Evolutionary conservation across 2,113 vertebrate genomes (phyloP).

Genomic region (Phrynosoma blainvillii): DNA sequence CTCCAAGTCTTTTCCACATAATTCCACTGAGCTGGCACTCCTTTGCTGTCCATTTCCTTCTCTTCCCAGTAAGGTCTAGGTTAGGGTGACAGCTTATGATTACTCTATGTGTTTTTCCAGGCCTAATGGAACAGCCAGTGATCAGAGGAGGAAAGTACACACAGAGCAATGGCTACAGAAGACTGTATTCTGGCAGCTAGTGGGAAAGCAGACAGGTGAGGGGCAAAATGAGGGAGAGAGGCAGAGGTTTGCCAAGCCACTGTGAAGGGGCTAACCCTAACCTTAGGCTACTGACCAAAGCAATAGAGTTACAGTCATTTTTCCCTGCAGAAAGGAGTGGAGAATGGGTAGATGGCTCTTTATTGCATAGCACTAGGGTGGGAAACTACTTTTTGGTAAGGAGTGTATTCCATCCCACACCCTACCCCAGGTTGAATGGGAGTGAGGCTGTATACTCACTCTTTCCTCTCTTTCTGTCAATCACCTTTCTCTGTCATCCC

Average conservation of each 20-base stretch:
- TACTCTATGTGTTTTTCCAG: not conserved
- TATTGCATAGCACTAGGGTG: not conserved
- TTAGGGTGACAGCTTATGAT: not conserved
- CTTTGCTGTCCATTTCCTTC: not conserved
- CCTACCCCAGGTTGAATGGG: too few relatives aligned
- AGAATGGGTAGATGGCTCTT: not conserved
- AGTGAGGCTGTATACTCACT: too few relatives aligned
- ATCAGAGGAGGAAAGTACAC: not conserved
- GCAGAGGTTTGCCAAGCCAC: too few relatives aligned
- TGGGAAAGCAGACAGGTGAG: too few relatives aligned
- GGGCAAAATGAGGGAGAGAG: too few relatives aligned
- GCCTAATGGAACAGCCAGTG: not conserved
- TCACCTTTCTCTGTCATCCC: not conserved
- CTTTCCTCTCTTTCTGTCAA: not conserved
- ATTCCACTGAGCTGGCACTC: not conserved
- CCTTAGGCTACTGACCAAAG: not conserved
- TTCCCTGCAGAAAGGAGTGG: not conserved
- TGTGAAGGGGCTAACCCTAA: not conserved
- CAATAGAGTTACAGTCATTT: not conserved
- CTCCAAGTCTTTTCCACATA: not conserved
- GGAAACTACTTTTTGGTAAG: too few relatives aligned
- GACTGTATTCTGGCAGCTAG: not conserved
- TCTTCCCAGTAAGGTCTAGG: not conserved
- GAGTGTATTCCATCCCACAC: too few relatives aligned
- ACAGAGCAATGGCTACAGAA: too few relatives aligned